Evolutionary conservation across 2,113 vertebrate species (phyloP), one percentile per base, ranked within the genome.

Genomic region (Coregonus clupeaformis): DNA sequence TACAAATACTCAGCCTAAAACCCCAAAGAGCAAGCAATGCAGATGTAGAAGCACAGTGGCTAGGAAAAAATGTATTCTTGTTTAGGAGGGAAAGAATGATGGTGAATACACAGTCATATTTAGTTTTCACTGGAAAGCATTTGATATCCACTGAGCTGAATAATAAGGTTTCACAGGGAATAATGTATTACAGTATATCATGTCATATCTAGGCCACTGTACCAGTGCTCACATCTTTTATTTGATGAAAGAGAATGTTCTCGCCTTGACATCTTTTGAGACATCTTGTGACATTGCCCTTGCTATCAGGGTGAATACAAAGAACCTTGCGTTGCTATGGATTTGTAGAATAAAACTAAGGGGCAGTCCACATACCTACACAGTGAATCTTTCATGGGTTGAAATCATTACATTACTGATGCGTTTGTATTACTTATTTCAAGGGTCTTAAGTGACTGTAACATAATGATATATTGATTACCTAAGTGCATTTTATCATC

Each of bases 151-250:
- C 63, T 70, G 80, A 77, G 83, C 85, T 86, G 76, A 32, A 76
- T 83, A 77, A 76, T 73, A 79, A 84, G 79, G 88, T 88, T 87
- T 85, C 82, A 84, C 79, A 85, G 68, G 69, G 81, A 89, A 89
- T 89, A 85, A 90, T 86, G 77, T 89, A 89, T 85, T 83, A 86
- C 80, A 85, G 86, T 87, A 81, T 64, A 83, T 83, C 81, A 78
- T 83, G 83, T 87, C 82, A 83, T 24, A 81, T 77, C 74, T 75
- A 74, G 77, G 81, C 64, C 85, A 81, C 76, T 76, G 84, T 78
- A 83, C 32, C 77, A 67, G 80, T 79, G 74, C 78, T 77, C 65
- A 82, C 83, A 86, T 89, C 77, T 86, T 82, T 85, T 81, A 83
- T 87, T 86, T 89, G 86, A 90, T 89, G 82, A 91, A 89, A 89